Evolutionary conservation across 1,140 invertebrate genomes (phyloP).

Genomic region (Lepidurus arcticus): DNA sequence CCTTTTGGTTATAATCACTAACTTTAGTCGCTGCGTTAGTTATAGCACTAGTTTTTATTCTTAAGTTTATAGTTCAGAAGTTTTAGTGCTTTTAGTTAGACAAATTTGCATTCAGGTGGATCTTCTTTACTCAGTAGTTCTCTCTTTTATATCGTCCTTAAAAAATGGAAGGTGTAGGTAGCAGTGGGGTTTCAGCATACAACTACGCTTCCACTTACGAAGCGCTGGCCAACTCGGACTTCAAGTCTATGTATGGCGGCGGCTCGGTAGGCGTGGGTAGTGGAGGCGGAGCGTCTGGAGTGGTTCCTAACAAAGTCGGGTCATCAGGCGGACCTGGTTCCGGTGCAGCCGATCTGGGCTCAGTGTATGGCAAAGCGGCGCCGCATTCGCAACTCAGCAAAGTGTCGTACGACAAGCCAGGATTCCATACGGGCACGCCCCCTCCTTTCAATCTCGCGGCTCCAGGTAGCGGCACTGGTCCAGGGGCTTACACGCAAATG

Average conservation of each 20-base stretch:
- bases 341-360: neutral
- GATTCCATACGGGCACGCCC: constrained; percentile 74
- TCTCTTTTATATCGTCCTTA: too few species aligned
- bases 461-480: constrained; percentile 57
- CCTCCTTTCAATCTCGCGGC: constrained; percentile 69
- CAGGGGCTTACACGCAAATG: constrained; percentile 50
- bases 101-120: too few species aligned
- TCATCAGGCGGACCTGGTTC: neutral
- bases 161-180: neutral
- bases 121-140: too few species aligned
- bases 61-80: too few species aligned
- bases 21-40: too few species aligned
- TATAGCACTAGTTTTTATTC: too few species aligned
- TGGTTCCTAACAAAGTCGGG: neutral
- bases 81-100: too few species aligned
- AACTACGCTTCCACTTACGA: neutral
- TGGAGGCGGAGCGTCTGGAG: neutral
- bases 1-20: too few species aligned
- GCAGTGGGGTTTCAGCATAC: neutral
- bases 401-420: constrained; percentile 73
- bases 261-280: neutral
- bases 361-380: neutral
- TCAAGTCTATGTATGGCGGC: neutral
- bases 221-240: neutral
- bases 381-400: neutral